Base-by-base conservation (phyloP, 1,140 invertebrate species). In the Heterodera carotae region DNA sequence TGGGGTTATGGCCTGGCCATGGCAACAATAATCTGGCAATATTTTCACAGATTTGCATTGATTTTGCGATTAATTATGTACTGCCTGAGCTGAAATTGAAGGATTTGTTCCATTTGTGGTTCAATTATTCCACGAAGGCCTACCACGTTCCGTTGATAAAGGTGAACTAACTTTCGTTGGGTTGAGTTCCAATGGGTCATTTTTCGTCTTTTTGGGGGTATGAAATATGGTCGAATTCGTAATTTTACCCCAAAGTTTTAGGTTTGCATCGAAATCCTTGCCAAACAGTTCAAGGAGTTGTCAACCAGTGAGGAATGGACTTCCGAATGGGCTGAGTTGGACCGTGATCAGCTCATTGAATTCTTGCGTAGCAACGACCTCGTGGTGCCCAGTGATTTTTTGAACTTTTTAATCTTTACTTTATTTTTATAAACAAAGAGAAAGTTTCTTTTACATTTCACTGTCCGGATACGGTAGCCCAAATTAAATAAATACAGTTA, bases 31-130 rank as follows among this genome's bases (percentile, higher is more conserved):
- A n/a, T n/a, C n/a, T n/a, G n/a, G n/a, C n/a, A 18, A 6, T 62
- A 18, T 81, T 43, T 27, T 43, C 36, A 33, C 33, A 82, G 80
- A 85, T 86, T 33, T 89, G 89, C 81, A 85, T 89, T 27, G 86
- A 88, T 69, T 90, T 89, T 83, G 89, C 89, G 10, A 84, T 88
- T 31, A 83, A 82, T 25, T 87, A 88, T 74, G 89, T 90, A 68
- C 86, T 90, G 34, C 88, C 89, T 15, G 86, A 87, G 71, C 81
- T 89, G 4, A 85, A 87, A 66, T 83, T 89, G 27, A 89, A 89
- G 76, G 88, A 89, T 72, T 83, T 90, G 27, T 89, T 90, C 76
- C 88, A 89, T 77, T 84, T 89, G 2, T 90, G 89, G 89, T 90
- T 89, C 81, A 88, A 88, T 69, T 90, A 89, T 74, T 85, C 88